phyloP scores from a whole-genome alignment of 2,888 invertebrate genomes.

The Aphidoletes aphidimyza region DNA sequence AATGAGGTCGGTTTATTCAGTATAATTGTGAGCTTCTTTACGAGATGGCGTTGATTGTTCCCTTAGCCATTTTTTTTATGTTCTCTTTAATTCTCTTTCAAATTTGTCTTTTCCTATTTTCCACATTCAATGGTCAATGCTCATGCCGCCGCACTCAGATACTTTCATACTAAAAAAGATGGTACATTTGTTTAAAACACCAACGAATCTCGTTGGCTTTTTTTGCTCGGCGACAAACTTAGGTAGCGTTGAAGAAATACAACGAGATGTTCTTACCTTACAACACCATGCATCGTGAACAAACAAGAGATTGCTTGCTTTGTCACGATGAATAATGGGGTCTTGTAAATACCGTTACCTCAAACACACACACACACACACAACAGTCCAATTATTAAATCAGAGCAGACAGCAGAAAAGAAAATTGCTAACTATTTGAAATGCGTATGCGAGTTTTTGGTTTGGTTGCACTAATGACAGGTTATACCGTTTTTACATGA shows the following conservation, averaged over 20 bases:
- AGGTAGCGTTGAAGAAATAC: too few species aligned
- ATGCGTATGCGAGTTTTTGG: not conserved
- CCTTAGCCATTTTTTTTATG: too few species aligned
- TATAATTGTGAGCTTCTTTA: not conserved
- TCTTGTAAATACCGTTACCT: conserved; percentile 6
- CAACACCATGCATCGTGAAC: too few species aligned
- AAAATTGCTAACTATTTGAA: not conserved
- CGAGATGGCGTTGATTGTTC: not conserved
- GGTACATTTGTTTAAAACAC: too few species aligned
- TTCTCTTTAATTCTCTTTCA: not conserved
- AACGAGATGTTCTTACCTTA: too few species aligned
- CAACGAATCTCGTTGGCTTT: too few species aligned
- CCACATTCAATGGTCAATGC: too few species aligned
- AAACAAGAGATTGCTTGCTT: not conserved
- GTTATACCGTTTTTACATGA: not conserved
- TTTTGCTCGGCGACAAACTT: too few species aligned
- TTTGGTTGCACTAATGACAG: conserved; percentile 3
- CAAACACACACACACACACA: too few species aligned
- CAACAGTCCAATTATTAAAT: conserved; percentile 12
- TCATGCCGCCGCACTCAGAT: too few species aligned
- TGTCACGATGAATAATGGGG: conserved; percentile 16
- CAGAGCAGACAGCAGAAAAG: not conserved
- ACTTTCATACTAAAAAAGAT: too few species aligned
- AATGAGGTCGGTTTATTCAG: not conserved
- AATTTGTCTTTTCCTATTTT: not conserved